A percentile compares a stretch with the other conserved stretches of the same genome.
Conservation (phyloP, 2,113 vertebrate species). For the Malurus cyaneus region DNA sequence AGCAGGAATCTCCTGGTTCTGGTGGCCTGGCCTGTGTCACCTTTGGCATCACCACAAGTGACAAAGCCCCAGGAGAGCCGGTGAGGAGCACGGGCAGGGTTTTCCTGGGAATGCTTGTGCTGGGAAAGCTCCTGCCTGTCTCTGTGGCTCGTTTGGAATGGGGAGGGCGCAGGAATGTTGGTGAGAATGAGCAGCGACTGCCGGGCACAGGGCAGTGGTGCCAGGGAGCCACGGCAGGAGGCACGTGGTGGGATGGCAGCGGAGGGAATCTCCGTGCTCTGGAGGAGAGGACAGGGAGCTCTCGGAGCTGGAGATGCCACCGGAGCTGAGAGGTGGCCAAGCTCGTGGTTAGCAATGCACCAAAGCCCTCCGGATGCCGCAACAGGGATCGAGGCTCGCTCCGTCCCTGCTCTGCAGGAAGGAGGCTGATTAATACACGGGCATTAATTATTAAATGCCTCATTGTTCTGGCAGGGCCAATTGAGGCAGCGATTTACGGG, state of each 20-base stretch:
- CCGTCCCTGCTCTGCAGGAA: neutral
- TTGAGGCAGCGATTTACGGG: constrained; percentile 8
- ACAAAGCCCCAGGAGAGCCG: accelerated
- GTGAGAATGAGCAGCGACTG: accelerated
- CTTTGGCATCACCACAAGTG: accelerated
- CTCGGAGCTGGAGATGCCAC: accelerated
- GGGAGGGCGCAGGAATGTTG: accelerated
- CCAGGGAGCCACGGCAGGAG: accelerated
- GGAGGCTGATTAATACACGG: neutral
- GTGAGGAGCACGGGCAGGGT: accelerated
- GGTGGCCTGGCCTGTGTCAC: accelerated
- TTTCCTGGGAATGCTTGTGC: neutral
- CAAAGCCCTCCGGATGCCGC: neutral
- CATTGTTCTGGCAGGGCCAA: neutral
- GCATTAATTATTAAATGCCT: constrained; percentile 43
- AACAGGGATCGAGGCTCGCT: neutral
- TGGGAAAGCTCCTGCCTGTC: neutral
- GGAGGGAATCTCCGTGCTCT: neutral
- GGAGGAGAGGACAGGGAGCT: accelerated
- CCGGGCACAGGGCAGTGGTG: accelerated
- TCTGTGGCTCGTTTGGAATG: neutral
- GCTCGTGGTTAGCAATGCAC: neutral
- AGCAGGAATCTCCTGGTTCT: neutral
- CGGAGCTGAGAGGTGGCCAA: neutral
- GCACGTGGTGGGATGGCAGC: accelerated